Conservation (phyloP, 1,140 invertebrate genomes). For the Nymphalis io region DNA sequence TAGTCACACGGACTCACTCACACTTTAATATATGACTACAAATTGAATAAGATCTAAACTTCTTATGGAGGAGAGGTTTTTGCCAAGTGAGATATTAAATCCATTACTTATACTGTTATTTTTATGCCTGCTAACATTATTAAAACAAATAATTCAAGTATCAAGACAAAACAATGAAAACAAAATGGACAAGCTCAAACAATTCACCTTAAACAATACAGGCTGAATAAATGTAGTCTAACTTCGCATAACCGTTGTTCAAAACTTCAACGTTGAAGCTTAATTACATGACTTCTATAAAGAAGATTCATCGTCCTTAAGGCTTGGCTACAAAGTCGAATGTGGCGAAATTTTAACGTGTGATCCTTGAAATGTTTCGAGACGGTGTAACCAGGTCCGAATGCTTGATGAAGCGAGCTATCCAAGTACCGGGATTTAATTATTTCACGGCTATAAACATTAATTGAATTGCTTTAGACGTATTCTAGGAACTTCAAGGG, state of each 20-base stretch:
- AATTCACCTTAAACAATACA: constrained; percentile 18
- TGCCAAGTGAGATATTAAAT: too few species aligned
- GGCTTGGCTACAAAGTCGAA: constrained; percentile 4
- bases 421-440: constrained; percentile 60
- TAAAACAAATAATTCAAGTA: neutral
- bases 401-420: constrained; percentile 39
- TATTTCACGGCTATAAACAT: constrained; percentile 54
- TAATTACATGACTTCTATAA: constrained; percentile 56
- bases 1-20: too few species aligned
- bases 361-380: constrained; percentile 6
- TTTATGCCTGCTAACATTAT: neutral
- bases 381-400: constrained; percentile 51
- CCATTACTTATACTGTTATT: too few species aligned
- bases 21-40: too few species aligned
- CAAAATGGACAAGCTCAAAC: constrained; percentile 10
- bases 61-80: too few species aligned
- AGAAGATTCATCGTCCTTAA: constrained; percentile 4
- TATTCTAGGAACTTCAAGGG: neutral
- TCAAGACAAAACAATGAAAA: neutral
- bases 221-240: neutral
- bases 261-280: constrained; percentile 38
- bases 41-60: too few species aligned
- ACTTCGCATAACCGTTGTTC: constrained; percentile 8
- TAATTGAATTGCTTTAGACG: constrained; percentile 36
- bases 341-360: neutral